These are phyloP conservation scores for Taphrorychus bicolor DNA, from an alignment of 2,888 invertebrate genomes.

Conservation along the genomic window DNA sequence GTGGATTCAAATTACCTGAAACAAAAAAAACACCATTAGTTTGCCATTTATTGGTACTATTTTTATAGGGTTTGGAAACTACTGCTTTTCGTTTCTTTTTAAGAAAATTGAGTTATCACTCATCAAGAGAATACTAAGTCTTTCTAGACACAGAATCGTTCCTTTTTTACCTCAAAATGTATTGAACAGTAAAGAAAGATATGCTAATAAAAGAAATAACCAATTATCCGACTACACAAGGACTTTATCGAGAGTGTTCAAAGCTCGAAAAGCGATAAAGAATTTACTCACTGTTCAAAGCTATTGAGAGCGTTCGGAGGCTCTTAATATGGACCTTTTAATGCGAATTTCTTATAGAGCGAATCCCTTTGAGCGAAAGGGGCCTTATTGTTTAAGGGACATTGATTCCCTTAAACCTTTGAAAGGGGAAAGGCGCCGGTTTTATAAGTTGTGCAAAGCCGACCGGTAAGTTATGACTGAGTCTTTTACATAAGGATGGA, in stretches of 20 bases:
- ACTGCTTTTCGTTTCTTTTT: too few relatives aligned
- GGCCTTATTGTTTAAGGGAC: conserved; percentile 32
- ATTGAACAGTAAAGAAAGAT: background rate
- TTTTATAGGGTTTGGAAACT: too few relatives aligned
- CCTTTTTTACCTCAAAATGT: too few relatives aligned
- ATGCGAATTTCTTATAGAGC: conserved; percentile 28
- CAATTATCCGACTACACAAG: conserved; percentile 10
- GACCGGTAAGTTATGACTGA: too few relatives aligned
- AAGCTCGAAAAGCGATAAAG: conserved; percentile 34
- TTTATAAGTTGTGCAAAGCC: conserved; percentile 10
- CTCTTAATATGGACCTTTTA: conserved; percentile 33
- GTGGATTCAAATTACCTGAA: background rate
- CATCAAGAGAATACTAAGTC: too few relatives aligned
- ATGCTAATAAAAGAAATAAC: background rate
- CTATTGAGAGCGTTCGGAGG: conserved; percentile 30
- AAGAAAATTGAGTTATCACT: too few relatives aligned
- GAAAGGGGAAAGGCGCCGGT: background rate
- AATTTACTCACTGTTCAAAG: conserved; percentile 33
- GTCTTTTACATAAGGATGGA: too few relatives aligned
- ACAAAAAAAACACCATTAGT: too few relatives aligned
- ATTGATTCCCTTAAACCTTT: conserved; percentile 26
- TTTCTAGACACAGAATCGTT: too few relatives aligned
- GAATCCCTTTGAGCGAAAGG: conserved; percentile 24
- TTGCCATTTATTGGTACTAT: background rate
- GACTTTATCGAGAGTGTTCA: conserved; percentile 23